Evolutionary conservation across 2,797 vertebrate genomes (phyloP).

Genomic region (Mormyrus proboscirostris): DNA sequence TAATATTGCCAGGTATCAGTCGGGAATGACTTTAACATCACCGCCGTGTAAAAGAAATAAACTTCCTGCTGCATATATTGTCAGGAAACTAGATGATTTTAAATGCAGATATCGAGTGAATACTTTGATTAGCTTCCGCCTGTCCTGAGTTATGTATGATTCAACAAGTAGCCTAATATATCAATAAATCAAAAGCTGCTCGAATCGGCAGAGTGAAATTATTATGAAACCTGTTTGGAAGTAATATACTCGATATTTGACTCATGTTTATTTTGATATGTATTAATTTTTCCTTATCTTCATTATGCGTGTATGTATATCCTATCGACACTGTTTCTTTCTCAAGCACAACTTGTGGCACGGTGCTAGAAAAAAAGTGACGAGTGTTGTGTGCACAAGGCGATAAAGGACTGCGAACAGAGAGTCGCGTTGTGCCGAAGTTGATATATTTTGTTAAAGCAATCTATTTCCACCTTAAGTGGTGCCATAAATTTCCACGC

Average conservation of each 20-base stretch:
- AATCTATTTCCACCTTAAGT: constrained; percentile 40
- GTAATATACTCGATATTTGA: neutral
- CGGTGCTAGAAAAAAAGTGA: neutral
- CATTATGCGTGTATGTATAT: neutral
- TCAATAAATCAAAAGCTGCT: neutral
- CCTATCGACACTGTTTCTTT: neutral
- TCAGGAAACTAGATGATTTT: neutral
- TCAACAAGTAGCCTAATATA: neutral
- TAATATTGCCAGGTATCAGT: neutral
- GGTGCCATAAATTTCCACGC: constrained; percentile 45
- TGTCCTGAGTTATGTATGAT: neutral
- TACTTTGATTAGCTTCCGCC: neutral
- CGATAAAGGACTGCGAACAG: neutral
- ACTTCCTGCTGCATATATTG: neutral
- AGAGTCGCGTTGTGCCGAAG: constrained; percentile 19
- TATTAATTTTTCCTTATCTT: neutral
- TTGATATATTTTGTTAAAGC: constrained; percentile 38
- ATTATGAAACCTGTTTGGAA: neutral
- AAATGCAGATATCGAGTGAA: neutral
- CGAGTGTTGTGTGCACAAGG: neutral
- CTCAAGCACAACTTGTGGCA: neutral
- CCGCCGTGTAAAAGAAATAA: neutral
- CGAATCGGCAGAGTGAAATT: neutral
- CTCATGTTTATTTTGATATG: neutral
- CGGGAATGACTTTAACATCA: neutral